Evolutionary conservation across 2,888 invertebrate genomes (phyloP).

Genomic region (Papilio elwesi): DNA sequence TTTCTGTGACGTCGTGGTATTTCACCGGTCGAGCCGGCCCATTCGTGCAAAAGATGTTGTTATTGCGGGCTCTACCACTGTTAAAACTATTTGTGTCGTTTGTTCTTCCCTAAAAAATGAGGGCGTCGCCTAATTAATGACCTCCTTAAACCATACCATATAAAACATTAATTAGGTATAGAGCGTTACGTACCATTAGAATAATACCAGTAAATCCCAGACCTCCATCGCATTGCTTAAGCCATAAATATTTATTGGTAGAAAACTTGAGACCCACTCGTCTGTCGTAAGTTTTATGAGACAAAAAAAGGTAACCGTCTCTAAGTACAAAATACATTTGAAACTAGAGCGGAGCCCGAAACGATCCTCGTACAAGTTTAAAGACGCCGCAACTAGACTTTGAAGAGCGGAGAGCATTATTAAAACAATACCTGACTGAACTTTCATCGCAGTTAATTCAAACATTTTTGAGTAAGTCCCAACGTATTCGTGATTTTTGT

Average conservation of each 20-base stretch:
- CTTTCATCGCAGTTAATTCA: constrained; percentile 26
- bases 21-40: too few relatives aligned
- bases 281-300: not conserved
- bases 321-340: constrained; percentile 5
- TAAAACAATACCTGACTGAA: constrained; percentile 32
- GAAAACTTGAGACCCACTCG: not conserved
- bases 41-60: too few relatives aligned
- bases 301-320: constrained; percentile 13
- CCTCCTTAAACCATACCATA: too few relatives aligned
- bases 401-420: constrained; percentile 28
- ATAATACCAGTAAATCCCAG: too few relatives aligned
- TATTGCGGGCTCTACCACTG: too few relatives aligned
- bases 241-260: not conserved
- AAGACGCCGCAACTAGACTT: constrained; percentile 22
- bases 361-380: constrained; percentile 24
- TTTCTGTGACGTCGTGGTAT: too few relatives aligned
- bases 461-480: constrained; percentile 5
- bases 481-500: not conserved
- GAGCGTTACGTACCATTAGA: too few relatives aligned
- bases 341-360: constrained; percentile 12
- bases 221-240: not conserved
- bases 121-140: too few relatives aligned
- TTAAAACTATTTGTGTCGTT: too few relatives aligned
- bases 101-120: too few relatives aligned
- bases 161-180: too few relatives aligned